Evolutionary conservation across 2,797 vertebrate genomes (phyloP).

Genomic region (Holocentrus rufus): DNA sequence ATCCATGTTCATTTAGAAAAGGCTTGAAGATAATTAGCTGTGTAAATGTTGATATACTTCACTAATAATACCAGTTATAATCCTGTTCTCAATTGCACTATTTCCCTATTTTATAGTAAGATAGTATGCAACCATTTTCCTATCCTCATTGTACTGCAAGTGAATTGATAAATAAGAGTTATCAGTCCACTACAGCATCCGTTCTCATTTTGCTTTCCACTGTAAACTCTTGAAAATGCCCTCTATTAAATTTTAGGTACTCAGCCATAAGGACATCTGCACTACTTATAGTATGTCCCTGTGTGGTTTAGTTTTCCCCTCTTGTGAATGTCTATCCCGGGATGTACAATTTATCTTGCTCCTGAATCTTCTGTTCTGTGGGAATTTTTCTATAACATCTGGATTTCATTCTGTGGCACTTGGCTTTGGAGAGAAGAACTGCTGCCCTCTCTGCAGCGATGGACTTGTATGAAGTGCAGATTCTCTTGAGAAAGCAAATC

Average conservation of each 20-base stretch:
- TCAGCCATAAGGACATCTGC: constrained; percentile 7
- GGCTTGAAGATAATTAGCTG: neutral
- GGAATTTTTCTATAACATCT: constrained; percentile 60
- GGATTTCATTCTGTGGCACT: constrained; percentile 50
- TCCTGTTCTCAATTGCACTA: neutral
- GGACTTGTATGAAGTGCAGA: constrained; percentile 8
- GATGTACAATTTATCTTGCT: constrained; percentile 18
- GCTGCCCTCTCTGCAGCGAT: constrained; percentile 22
- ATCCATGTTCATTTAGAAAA: constrained; percentile 43
- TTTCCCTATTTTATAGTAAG: constrained; percentile 8
- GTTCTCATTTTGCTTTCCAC: neutral
- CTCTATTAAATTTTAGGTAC: neutral
- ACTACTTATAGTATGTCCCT: constrained; percentile 18
- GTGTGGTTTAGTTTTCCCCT: constrained; percentile 11
- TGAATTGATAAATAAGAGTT: neutral
- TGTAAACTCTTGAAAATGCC: neutral
- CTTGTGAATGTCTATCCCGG: constrained; percentile 1
- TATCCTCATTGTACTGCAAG: neutral
- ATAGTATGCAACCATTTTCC: neutral
- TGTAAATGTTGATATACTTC: constrained; percentile 8
- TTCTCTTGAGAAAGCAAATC: constrained; percentile 21
- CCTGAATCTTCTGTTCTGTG: constrained; percentile 17
- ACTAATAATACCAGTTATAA: neutral
- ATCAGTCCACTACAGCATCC: neutral
- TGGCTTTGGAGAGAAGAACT: constrained; percentile 29